Conservation (phyloP, 2,113 vertebrate genomes). For the Orientallactaga bullata region DNA sequence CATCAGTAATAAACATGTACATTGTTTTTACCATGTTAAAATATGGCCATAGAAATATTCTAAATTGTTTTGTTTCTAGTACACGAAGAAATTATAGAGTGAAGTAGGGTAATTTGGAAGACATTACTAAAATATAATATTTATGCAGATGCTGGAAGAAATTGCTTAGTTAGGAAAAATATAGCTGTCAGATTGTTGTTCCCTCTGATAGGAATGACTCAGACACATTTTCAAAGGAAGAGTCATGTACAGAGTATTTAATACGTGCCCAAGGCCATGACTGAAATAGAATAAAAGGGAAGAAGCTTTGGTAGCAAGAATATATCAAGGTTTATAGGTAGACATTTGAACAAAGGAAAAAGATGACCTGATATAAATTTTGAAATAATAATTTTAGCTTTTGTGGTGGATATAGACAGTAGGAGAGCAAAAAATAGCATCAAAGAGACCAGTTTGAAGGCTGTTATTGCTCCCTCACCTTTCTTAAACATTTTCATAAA, state of each 20-base stretch:
- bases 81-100: rapidly evolving
- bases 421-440: not conserved
- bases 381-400: not conserved
- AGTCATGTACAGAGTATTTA: not conserved
- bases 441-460: not conserved
- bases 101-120: not conserved
- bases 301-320: not conserved
- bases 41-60: too few relatives aligned
- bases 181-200: not conserved
- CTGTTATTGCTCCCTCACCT: not conserved
- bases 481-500: not conserved
- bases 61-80: too few relatives aligned
- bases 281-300: not conserved
- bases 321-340: not conserved
- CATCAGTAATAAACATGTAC: not conserved
- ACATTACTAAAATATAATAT: not conserved
- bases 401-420: not conserved
- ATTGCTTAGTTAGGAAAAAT: not conserved
- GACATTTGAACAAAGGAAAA: not conserved
- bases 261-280: not conserved
- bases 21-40: not conserved
- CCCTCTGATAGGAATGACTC: not conserved
- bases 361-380: not conserved
- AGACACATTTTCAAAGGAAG: not conserved
- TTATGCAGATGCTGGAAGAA: not conserved